Evolutionary conservation across 2,888 invertebrate genomes (phyloP), one percentile per base, ranked within the genome.

Genomic region (Rhopalosiphum nymphaeae): DNA sequence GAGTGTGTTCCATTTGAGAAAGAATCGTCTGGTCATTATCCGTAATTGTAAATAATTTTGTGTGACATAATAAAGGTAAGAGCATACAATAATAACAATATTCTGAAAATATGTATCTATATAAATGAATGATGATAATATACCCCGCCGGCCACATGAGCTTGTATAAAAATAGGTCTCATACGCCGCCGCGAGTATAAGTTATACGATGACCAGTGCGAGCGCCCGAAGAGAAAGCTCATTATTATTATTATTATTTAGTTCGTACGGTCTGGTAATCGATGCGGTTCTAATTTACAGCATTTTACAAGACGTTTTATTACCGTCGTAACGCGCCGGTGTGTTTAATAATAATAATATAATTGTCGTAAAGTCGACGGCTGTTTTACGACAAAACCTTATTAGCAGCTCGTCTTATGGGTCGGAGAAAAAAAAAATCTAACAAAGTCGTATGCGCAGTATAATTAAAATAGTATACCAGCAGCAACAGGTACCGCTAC

Each of bases 261-360:
- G 78, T 78, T 9, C 21, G 36, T 67, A 29, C 29, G 67, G 61
- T 61, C 61, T 29, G 61, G 78, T 78, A 78, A 78, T 78, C 78
- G 88, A 53, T 88, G 88, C 11, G 36, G 88, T 88, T 88, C 88
- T 88, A 88, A 88, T 88, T 88, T 88, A 88, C 88, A 88, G 88
- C 88, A 53, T 88, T 88, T 88, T 53, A 88, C 53, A 36, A 21
- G 78, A 78, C 88, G 88, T 88, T 88, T 88, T 88, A 88, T 88
- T 53, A 53, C 53, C 53, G 53, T 88, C 49, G 25, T 78, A 78
- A 78, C 78, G 36, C 36, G 88, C n/a, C 49, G n/a, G 25, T 53
- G 78, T 36, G 26, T 2, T 36, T 49, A 36, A 78, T 78, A 21
- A 78, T 78, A 78, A 78, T 78, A 78, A 78, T 53, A 88, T 53